Evolutionary conservation across 2,113 vertebrate species (phyloP), one percentile per base, ranked within the genome.

Genomic region (Ceyx melanurus): DNA sequence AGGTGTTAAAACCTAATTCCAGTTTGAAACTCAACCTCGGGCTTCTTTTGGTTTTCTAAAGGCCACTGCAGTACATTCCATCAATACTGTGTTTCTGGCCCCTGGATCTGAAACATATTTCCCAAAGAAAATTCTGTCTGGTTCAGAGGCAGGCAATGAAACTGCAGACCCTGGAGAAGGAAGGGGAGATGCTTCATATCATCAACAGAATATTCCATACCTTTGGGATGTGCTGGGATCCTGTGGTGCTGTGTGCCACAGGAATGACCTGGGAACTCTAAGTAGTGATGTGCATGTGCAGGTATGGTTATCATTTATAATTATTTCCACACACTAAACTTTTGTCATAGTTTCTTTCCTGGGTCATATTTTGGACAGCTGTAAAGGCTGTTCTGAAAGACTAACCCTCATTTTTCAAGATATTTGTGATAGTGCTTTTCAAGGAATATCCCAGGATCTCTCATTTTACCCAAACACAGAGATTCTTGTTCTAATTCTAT

Each of bases 1-100:
- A 84, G 61, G 31, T 42, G 77, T 70, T 83, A 83, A 89, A 91
- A 66, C 5, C 42, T 62, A 62, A 83, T 86, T 95, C 90, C 40
- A 81, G 42, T 50, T 74, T 57, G 46, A 88, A 74, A 50, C 13
- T 67, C 46, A 81, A 54, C 5, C 35, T 83, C 43, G 21, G 31
- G 29, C 7, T 10, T 7, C 37, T 64, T 61, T 42, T 50, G 35
- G n/a, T 33, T 45, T 54, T 51, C 25, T 35, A 75, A 70, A 58
- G 33, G 31, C 25, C 33, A 71, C 35, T 45, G 10, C 3, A 58
- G 57, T 21, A 75, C 51, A 72, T 26, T 33, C 25, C n/a, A 78
- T 37, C 28, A 31, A 21, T 21, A 40, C 3, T 22, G 2, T 21
- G 22, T 53, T 74, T 84, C 21, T 23, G 76, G 28, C 13, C 17